Base-by-base conservation (phyloP, 2,113 vertebrate genomes). In the Leiothrix lutea region DNA sequence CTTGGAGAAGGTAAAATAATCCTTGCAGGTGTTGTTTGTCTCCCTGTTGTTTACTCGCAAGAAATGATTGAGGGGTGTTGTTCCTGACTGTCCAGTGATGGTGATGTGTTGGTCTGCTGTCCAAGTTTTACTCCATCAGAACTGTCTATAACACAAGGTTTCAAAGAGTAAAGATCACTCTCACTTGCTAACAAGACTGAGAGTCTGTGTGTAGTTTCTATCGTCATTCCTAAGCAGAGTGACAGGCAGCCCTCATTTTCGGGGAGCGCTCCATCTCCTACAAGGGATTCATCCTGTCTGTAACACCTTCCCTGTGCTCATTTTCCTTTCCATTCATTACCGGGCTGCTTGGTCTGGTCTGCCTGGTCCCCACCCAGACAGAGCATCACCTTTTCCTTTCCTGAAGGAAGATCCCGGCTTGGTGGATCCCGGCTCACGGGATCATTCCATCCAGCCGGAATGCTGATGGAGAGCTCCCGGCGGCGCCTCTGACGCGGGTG, bases 361-460 rank as follows among this genome's bases (percentile, higher is more conserved):
- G 20, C n/a, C 58, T 23, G 56, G 12, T 40, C 26, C n/a, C 22
- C 10, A 17, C n/a, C 14, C 57, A 24, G n/a, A 7, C 56, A 24
- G 2, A 36, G 24, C 57, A 38, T 61, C 58, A 28, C 18, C 58
- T 17, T 19, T 36, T 58, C 23, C n/a, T 8, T 58, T 58, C 23
- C 57, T 25, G 57, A 35, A 58, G 56, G 56, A 23, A 25, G 33
- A 57, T 23, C 54, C 33, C 21, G 31, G 13, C n/a, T 23, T 3
- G 0, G 0, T 33, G 72, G 70, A 57, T 38, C 28, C 62, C 23
- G 24, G 15, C 12, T 35, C 47, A 9, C 5, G 1, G 42, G 1
- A 5, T 15, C 31, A 56, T 19, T 2, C 17, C 29, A 67, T 74
- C 79, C 73, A 4, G 40, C 38, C 19, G 60, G 73, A 47, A 83